Evolutionary conservation across 2,888 invertebrate species (phyloP), one percentile per base, ranked within the genome.

Genomic region (Acleris emargana): DNA sequence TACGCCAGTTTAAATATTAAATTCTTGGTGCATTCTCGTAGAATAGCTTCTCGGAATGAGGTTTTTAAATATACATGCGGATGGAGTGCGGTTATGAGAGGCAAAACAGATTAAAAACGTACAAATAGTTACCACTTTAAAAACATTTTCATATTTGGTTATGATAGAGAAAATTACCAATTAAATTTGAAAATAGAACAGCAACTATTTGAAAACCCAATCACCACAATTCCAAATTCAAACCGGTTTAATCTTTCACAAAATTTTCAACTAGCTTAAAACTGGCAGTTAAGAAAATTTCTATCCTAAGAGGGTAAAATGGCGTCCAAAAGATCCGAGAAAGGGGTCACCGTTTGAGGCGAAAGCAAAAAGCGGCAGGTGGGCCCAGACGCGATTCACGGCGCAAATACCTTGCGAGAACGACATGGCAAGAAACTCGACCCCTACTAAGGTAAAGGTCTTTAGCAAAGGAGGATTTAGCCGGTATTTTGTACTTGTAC

Each of bases 331-430:
- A 71, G 73, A 63, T 67, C 55, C 57, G 64, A 62, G 68, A 71
- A 71, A 38, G 63, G 76, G 76, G 77, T 76, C 68, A 67, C 66
- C 73, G 55, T 69, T 68, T 59, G 67, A 68, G 70, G 58, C 68
- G 38, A 63, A 52, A 59, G 58, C 70, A 69, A 74, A 73, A 74
- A 72, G 68, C 62, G 74, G 58, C 80, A 81, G 80, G 81, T 80
- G 81, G 74, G 73, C 69, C 68, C 61, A 69, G 71, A 73, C 72
- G 71, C 69, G 73, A 75, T 77, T 76, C 76, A 74, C 69, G 72
- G 68, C 71, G 68, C 73, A 73, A 75, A 77, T 78, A 81, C 78
- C 78, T 77, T 76, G 73, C 67, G 67, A 68, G 73, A 73, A 68
- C 64, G 76, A 75, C 77, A 74, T 70, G 71, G 70, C 77, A 76